Conservation (phyloP, 1,140 invertebrate genomes). For the Meloidogyne hapla region DNA sequence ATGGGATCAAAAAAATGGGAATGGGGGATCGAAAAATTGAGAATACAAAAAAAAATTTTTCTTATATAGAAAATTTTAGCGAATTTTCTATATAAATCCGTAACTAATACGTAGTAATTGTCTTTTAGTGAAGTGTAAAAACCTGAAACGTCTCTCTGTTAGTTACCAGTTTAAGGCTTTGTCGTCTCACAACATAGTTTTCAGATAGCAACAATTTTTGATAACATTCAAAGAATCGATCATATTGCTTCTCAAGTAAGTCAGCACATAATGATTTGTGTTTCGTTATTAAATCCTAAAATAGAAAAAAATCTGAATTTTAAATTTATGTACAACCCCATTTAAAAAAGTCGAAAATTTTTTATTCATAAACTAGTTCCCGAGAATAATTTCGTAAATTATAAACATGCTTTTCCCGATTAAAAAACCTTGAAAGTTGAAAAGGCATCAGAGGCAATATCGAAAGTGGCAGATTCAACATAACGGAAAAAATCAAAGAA, state of each 20-base stretch:
- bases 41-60: too few relatives aligned
- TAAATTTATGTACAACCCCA: too few relatives aligned
- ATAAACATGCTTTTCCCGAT: conserved; percentile 19
- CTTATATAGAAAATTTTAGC: too few relatives aligned
- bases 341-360: too few relatives aligned
- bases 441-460: conserved; percentile 99
- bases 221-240: conserved; percentile 93
- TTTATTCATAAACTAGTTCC: too few relatives aligned
- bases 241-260: conserved; percentile 97
- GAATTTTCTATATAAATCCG: too few relatives aligned
- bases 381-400: neutral
- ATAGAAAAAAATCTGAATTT: conserved; percentile 50
- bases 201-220: conserved; percentile 94
- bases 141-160: conserved; percentile 79
- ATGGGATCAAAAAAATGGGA: too few relatives aligned
- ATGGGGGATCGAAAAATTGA: too few relatives aligned
- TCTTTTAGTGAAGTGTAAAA: too few relatives aligned
- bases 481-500: conserved; percentile 99
- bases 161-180: conserved; percentile 65
- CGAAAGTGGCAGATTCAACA: conserved; percentile 98
- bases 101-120: too few relatives aligned
- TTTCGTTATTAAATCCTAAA: conserved; percentile 91
- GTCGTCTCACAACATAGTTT: conserved; percentile 94
- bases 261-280: conserved; percentile 97
- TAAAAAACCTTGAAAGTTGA: conserved; percentile 91